Evolutionary conservation across 1,140 invertebrate genomes (phyloP).

Genomic region (Copidosoma floridanum): DNA sequence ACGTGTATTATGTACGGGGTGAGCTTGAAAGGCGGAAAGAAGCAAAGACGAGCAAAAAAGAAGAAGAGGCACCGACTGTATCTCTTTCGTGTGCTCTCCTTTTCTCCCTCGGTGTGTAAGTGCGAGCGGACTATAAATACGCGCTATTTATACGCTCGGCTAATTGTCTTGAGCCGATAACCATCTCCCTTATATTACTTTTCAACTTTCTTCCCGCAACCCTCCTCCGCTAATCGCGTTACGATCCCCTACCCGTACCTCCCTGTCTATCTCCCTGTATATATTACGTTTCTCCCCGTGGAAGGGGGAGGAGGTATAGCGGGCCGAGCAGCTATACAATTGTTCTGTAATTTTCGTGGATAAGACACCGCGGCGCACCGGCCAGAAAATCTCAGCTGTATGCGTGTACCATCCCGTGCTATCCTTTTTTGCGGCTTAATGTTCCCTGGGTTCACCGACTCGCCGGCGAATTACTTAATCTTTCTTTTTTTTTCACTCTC

Average conservation of each 20-base stretch:
- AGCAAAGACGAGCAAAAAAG: too few relatives aligned
- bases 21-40: too few relatives aligned
- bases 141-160: conserved; percentile 53
- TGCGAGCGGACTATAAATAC: conserved; percentile 48
- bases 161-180: conserved; percentile 56
- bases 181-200: conserved; percentile 54
- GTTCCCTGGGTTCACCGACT: conserved; percentile 2
- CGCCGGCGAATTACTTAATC: conserved; percentile 1
- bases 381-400: too few relatives aligned
- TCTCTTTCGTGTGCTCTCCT: too few relatives aligned
- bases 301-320: neutral
- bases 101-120: neutral
- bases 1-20: too few relatives aligned
- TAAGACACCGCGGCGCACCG: conserved; percentile 12
- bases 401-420: too few relatives aligned
- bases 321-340: conserved; percentile 3
- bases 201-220: conserved; percentile 44
- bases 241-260: conserved; percentile 3
- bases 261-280: too few relatives aligned
- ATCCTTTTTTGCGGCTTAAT: conserved; percentile 15
- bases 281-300: conserved; percentile 14
- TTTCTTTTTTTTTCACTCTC: neutral
- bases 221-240: conserved; percentile 35
- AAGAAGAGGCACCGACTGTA: too few relatives aligned
- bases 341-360: conserved; percentile 25